A percentile compares a stretch with the other conserved stretches of the same genome.
phyloP scores from a whole-genome alignment of 1,140 invertebrate species.

The Metopolophium dirhodum region DNA sequence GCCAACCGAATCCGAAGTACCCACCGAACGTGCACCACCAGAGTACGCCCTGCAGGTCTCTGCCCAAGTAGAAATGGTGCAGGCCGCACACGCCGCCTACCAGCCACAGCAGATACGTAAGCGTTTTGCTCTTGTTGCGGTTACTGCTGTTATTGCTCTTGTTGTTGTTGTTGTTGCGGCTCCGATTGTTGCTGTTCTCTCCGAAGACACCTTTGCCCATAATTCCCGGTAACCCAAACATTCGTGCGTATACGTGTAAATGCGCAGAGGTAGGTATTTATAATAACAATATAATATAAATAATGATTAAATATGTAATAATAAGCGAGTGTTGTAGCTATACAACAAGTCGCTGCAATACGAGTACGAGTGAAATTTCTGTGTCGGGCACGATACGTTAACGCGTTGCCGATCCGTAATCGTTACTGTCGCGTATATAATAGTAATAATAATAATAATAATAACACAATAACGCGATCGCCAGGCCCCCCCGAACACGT shows the following conservation, averaged over 20 bases:
- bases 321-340: too few species aligned
- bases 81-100: slow-evolving; percentile 85
- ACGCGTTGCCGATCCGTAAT: not conserved
- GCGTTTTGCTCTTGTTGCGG: slow-evolving; percentile 74
- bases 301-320: too few species aligned
- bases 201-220: not conserved
- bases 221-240: not conserved
- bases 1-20: slow-evolving; percentile 84
- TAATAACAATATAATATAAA: too few species aligned
- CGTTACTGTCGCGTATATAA: not conserved
- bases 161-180: not conserved
- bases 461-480: not conserved
- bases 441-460: not conserved
- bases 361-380: not conserved
- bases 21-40: slow-evolving; percentile 88
- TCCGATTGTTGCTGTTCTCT: not conserved
- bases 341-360: too few species aligned
- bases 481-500: not conserved
- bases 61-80: slow-evolving; percentile 88
- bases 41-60: slow-evolving; percentile 89
- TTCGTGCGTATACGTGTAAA: not conserved
- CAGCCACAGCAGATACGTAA: slow-evolving; percentile 84
- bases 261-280: too few species aligned
- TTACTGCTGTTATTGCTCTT: not conserved
- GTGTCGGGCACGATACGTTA: not conserved